Evolutionary conservation across 2,797 vertebrate species (phyloP).

Genomic region (Enteromius unitaeniatus): DNA sequence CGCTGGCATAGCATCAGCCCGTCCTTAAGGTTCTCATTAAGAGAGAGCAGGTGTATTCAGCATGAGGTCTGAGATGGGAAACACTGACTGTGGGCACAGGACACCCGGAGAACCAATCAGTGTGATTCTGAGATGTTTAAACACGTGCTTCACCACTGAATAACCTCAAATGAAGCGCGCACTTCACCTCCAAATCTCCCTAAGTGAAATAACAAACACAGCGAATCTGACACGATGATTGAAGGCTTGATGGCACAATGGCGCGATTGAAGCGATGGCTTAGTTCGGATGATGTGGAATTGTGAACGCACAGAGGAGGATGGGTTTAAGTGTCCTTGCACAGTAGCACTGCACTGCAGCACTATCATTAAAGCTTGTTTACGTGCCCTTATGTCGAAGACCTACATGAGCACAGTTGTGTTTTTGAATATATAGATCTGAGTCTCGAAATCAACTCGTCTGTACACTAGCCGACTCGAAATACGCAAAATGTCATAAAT

Average conservation of each 20-base stretch:
- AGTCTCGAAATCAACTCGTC: conserved; percentile 9
- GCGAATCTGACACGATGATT: conserved; percentile 23
- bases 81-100: background rate
- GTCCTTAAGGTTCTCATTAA: conserved; percentile 31
- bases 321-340: conserved; percentile 34
- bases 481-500: conserved; percentile 57
- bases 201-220: conserved; percentile 50
- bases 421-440: conserved; percentile 36
- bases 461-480: conserved; percentile 4
- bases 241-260: conserved; percentile 44
- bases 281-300: conserved; percentile 35
- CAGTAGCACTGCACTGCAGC: conserved; percentile 52
- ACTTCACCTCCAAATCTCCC: conserved; percentile 50
- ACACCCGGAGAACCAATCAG: conserved; percentile 55
- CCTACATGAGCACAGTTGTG: conserved; percentile 39
- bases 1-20: background rate
- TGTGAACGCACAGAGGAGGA: conserved; percentile 19
- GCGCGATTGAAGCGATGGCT: conserved; percentile 35
- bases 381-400: conserved; percentile 46
- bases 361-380: conserved; percentile 53
- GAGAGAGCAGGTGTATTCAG: conserved; percentile 56
- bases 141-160: conserved; percentile 46
- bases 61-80: conserved; percentile 41
- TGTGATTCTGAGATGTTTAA: conserved; percentile 44
- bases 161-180: conserved; percentile 53